A percentile compares a stretch with the other conserved stretches of the same genome.
Evolutionary conservation across 23 tunicate species (phyloP).

Genomic region (Halocynthia aurantium): DNA sequence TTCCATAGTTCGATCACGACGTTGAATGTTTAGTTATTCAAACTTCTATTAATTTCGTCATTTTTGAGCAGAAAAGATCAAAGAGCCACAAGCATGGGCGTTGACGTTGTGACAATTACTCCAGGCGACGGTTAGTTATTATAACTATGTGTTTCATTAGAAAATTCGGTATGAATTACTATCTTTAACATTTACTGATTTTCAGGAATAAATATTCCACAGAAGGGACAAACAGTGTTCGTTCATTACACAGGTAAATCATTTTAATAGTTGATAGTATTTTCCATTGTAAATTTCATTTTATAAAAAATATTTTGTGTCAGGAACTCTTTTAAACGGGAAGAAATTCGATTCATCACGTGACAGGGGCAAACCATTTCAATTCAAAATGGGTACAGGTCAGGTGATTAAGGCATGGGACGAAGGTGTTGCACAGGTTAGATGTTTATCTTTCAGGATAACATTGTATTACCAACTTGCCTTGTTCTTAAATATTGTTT

Average conservation of each 20-base stretch:
- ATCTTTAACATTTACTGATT: no score
- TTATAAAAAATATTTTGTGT: neutral
- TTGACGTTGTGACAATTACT: no score
- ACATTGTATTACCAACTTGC: no score
- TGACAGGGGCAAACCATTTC: conserved; percentile 44
- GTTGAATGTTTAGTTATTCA: no score
- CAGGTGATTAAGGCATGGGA: conserved; percentile 79
- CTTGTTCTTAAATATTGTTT: neutral
- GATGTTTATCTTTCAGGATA: no score
- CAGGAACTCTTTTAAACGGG: conserved; percentile 64
- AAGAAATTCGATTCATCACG: conserved; percentile 84
- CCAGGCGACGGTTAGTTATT: no score
- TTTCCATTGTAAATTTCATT: neutral
- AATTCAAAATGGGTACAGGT: conserved; percentile 52
- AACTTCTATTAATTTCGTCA: no score
- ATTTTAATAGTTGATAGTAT: neutral
- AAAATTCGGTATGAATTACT: no score
- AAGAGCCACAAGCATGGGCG: no score
- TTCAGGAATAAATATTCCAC: conserved; percentile 9
- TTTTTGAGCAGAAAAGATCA: no score
- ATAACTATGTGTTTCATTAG: no score
- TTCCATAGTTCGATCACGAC: no score
- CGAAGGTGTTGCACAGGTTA: conserved; percentile 58
- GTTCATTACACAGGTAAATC: conserved; percentile 26
- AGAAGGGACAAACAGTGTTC: conserved; percentile 16